Evolutionary conservation across 2,888 invertebrate genomes (phyloP), one percentile per base, ranked within the genome.

Genomic region (Zygaena filipendulae): DNA sequence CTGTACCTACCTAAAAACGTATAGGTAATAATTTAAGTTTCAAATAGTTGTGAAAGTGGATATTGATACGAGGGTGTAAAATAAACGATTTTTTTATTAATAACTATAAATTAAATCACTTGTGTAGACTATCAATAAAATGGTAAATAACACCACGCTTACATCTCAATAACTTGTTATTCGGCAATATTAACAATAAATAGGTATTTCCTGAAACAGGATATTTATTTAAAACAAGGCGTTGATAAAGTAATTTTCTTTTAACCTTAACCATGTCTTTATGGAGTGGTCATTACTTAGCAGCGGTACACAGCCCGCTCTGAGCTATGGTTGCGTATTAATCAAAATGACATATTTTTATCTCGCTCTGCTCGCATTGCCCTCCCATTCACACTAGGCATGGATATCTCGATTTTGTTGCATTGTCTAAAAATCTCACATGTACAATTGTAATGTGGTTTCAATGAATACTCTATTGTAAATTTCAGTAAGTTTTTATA

Each of bases 201-300:
- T n/a, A n/a, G n/a, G n/a, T 79, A 79, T 70, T 77, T 77, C 77
- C 79, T 75, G 75, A 79, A 79, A 79, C 75, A 68, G 75, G 72
- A 75, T 77, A 77, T 79, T 79, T 79, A 77, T 77, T 79, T 72
- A 72, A 79, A 79, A 77, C 75, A 75, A 77, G 79, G 74, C 77
- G 79, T 75, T 79, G 79, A 79, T 79, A 77, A 77, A 79, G 77
- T 79, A 79, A 79, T 79, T 77, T 79, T 77, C 75, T 79, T 79
- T 77, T 75, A 77, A 77, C 79, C 77, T 77, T 77, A 75, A 75
- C 74, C 79, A 71, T 77, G 77, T 79, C 77, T 75, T 79, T 74
- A 77, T 77, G 77, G 79, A 75, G 70, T 71, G 79, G 77, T 70
- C 77, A 79, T 77, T 79, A 79, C 77, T 79, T 79, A 79, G 77